These are phyloP conservation scores for Drosophila cognata DNA, from an alignment of 2,888 invertebrate genomes.

Conservation along the genomic window DNA sequence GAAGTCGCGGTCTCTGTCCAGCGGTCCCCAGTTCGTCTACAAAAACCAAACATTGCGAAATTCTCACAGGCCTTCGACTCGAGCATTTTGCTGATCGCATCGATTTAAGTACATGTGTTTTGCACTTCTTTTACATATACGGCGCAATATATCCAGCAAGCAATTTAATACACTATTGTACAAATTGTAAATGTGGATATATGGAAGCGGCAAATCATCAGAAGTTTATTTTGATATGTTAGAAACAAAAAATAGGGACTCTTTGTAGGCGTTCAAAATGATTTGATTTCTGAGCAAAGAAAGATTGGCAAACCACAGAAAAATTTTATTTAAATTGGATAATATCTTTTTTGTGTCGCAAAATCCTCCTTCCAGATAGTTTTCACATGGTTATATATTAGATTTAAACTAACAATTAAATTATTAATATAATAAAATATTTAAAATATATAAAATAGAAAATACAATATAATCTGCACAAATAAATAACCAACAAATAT, in stretches of 20 bases:
- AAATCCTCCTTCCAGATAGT: not conserved
- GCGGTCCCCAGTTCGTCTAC: conserved; percentile 1
- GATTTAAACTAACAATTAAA: not conserved
- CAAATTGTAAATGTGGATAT: not conserved
- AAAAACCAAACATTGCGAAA: conserved; percentile 37
- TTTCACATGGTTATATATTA: not conserved
- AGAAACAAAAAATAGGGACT: not conserved
- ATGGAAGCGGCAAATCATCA: not conserved
- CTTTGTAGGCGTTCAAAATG: no score
- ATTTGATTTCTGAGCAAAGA: not conserved
- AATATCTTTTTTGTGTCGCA: fast-evolving
- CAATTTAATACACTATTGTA: conserved; percentile 2
- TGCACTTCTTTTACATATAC: not conserved
- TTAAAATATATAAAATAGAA: not conserved
- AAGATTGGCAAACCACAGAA: no score
- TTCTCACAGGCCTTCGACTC: conserved; percentile 34
- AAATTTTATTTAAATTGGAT: not conserved
- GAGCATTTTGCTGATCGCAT: conserved; percentile 58
- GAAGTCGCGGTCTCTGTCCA: conserved; percentile 15
- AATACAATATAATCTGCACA: not conserved
- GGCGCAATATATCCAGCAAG: not conserved
- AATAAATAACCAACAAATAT: not conserved
- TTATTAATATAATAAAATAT: not conserved
- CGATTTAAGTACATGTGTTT: conserved; percentile 54
- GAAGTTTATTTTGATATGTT: not conserved